Evolutionary conservation across 2,113 vertebrate species (phyloP), one percentile per base, ranked within the genome.

Genomic region (Regulus satrapa): DNA sequence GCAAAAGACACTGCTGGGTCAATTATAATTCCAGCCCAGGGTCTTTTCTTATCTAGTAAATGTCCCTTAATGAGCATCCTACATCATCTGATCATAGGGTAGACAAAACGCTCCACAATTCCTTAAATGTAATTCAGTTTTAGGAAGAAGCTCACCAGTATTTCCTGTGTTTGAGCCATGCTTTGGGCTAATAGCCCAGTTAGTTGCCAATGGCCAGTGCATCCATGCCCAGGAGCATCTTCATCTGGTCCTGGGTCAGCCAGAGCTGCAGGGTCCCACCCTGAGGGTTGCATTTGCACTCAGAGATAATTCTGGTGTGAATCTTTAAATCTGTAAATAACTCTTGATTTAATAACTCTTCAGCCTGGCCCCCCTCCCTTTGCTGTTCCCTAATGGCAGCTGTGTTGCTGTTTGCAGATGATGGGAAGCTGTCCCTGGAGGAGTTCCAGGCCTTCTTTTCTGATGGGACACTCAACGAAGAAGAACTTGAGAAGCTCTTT

Each of bases 381-480:
- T 75, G 32, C 36, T 5, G 6, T 34, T 89, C 29, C 59, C 68
- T 92, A 74, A 97, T 1, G 4, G 34, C 2, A 8, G 26, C 28
- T 80, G 8, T 81, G 38, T 89, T 95, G 64, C 89, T 77, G 23
- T 94, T 96, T 97, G 64, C 98, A 99, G 99, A 99, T 94, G 99
- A 99, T 5, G 99, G 99, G 64, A 99, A 99, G 95, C 97, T 99
- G 94, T 99, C 99, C 76, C 96, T 99, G 97, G 99, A 99, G 92
- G 99, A 99, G 85, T 99, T 99, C 97, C 99, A 99, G 97, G 98
- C 99, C 29, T 99, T 99, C 97, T 99, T 99, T 96, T 99, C 99
- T 1, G 99, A 99, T 6, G 99, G 99, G 6, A 99, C 98, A 7
- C 98, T 99, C 94, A 98, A 99, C 0, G 99, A 99, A 94, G 98